Percentiles rank a stretch among this genome's conserved stretches.
phyloP scores from a whole-genome alignment of 37 sponge, comb jelly and placozoan genomes.

The Theonella swinhoei region DNA sequence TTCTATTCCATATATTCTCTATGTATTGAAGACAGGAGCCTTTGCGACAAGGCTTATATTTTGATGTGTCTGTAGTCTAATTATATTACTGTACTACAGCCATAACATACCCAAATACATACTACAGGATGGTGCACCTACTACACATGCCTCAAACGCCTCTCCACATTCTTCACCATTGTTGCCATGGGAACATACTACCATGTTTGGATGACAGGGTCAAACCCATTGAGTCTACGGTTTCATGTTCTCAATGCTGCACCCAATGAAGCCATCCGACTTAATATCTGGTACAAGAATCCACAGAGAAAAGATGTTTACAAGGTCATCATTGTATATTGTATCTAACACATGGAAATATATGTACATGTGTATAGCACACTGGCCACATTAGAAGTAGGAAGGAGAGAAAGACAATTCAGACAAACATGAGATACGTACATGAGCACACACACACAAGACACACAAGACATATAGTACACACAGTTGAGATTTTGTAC shows the following conservation, averaged over 20 bases:
- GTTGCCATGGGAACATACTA: conserved; percentile 72
- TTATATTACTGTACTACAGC: not conserved
- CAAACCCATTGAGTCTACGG: conserved; percentile 55
- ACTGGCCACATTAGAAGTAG: no score
- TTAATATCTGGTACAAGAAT: conserved; percentile 79
- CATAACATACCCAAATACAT: no score
- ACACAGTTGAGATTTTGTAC: no score
- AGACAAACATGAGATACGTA: no score
- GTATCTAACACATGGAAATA: no score
- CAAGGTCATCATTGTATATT: conserved; percentile 55
- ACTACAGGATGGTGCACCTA: conserved; percentile 86
- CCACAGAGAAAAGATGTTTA: conserved; percentile 83
- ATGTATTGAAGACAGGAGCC: no score
- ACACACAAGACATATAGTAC: no score
- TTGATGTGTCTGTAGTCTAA: not conserved
- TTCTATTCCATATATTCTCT: no score
- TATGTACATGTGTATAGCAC: no score
- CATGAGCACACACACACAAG: not conserved
- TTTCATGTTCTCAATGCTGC: conserved; percentile 83
- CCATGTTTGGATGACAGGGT: conserved; percentile 80
- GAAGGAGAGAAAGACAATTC: no score
- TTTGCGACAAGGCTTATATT: not conserved
- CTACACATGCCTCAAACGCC: conserved; percentile 89
- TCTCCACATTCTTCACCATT: conserved; percentile 86
- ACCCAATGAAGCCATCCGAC: conserved; percentile 40